Evolutionary conservation across 2,113 vertebrate species (phyloP).

Genomic region (Delphinapterus leucas): DNA sequence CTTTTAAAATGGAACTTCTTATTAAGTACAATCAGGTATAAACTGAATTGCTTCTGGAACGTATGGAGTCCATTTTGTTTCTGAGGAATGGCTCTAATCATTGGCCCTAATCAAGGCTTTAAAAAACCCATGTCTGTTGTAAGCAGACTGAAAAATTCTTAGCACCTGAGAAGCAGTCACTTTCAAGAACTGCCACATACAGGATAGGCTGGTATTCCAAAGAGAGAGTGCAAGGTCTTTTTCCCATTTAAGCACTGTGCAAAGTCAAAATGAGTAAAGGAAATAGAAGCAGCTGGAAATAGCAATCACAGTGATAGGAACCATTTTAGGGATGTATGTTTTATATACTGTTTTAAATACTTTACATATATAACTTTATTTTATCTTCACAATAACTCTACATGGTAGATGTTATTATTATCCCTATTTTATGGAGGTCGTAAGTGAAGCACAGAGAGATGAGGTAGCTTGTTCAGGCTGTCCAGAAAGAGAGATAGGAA

Average conservation of each 20-base stretch:
- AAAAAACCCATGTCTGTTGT: not conserved
- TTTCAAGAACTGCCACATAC: not conserved
- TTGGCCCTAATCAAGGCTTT: not conserved
- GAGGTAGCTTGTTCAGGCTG: not conserved
- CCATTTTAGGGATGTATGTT: not conserved
- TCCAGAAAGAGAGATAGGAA: not conserved
- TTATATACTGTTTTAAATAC: not conserved
- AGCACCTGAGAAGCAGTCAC: no score
- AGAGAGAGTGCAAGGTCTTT: not conserved
- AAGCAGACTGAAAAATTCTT: not conserved
- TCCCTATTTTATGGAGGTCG: not conserved
- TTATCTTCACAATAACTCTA: not conserved
- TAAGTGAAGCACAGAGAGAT: not conserved
- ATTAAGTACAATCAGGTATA: not conserved
- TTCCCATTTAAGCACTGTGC: not conserved
- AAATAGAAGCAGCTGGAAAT: not conserved
- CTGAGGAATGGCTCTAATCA: not conserved
- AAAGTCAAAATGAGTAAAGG: not conserved
- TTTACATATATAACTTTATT: not conserved
- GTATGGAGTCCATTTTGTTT: not conserved
- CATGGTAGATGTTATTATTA: not conserved
- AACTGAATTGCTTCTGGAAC: not conserved
- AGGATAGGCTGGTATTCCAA: not conserved
- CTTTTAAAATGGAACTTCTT: not conserved
- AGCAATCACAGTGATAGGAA: not conserved